phyloP scores from a whole-genome alignment of 2,113 vertebrate genomes.

The Trematocara macrostoma region DNA sequence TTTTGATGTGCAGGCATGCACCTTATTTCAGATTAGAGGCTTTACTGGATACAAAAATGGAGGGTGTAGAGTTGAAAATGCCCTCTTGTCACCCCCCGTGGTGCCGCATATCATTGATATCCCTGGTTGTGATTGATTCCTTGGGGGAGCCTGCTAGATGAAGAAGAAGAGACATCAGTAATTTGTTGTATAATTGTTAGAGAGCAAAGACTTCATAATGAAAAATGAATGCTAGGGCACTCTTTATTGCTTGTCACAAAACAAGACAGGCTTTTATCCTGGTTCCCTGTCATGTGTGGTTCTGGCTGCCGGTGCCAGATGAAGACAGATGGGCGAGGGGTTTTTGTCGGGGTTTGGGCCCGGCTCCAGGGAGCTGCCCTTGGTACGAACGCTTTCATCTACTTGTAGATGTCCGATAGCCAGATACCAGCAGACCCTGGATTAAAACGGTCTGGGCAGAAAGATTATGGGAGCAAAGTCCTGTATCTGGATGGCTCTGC shows the following conservation, averaged over 20 bases:
- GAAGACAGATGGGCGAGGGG: slow-evolving; percentile 51
- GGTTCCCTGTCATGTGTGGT: neutral
- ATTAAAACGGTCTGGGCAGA: slow-evolving; percentile 41
- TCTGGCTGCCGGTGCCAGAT: slow-evolving; percentile 12
- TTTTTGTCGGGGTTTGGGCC: slow-evolving; percentile 29
- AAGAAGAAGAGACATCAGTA: neutral
- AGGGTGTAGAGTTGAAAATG: neutral
- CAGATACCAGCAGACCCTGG: slow-evolving; percentile 48
- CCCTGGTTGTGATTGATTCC: neutral
- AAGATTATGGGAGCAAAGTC: slow-evolving; percentile 39
- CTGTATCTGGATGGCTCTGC: slow-evolving; percentile 8
- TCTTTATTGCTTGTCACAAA: neutral
- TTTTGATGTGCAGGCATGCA: neutral
- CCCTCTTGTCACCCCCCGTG: neutral
- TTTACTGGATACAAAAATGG: neutral
- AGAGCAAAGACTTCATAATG: neutral
- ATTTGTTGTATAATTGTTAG: neutral
- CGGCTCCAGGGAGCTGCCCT: slow-evolving; percentile 38
- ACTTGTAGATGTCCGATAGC: slow-evolving; percentile 35
- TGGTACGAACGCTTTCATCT: slow-evolving; percentile 39
- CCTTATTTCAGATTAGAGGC: neutral
- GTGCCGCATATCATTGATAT: neutral
- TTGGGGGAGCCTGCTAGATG: neutral
- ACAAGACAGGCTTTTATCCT: slow-evolving; percentile 16
- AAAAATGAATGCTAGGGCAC: neutral